Base-by-base conservation (phyloP, 2,797 vertebrate genomes). In the Ara ararauna region DNA sequence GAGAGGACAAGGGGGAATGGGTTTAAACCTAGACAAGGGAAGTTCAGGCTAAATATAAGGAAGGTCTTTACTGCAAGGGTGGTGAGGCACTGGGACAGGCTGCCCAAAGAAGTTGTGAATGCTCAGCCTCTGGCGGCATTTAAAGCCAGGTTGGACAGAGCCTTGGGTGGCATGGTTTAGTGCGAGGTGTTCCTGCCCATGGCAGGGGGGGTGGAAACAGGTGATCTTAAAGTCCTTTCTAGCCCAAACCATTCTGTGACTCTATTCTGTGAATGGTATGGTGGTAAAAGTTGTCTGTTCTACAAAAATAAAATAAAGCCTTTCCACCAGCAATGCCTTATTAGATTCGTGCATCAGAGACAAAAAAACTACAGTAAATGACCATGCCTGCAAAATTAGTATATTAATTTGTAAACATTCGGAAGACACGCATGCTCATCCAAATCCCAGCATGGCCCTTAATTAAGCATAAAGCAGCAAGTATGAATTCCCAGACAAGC, bases 271-370 rank as follows among this genome's bases (percentile, higher is more conserved):
- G n/a, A 60, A 60, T 4, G 7, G 20, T 32, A 53, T 3, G 13
- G 40, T 0, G 0, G 24, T 16, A 65, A 38, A 76, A 66, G 15
- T 40, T 60, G 32, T 12, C 38, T 51, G 1, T 18, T 4, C 36
- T 45, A 19, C 8, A 7, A 62, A 70, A 50, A 50, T 4, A 48
- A 86, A 87, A 50, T 12, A 40, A 76, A 71, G 15, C 38, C 61
- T 77, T 79, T 56, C 36, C 12, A 74, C 6, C 34, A 85, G n/a
- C 29, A 76, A 7, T 2, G 2, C 11, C 10, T 23, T 38, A 17
- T 38, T 61, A 53, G 18, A 61, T 45, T 44, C 72, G 38, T 47
- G 15, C 21, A 20, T 26, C 30, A 44, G 22, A 87, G 47, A 72
- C 21, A 53, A 13, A 80, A 62, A 21, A 42, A 72, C 13, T 30